Conservation (phyloP, 2,888 invertebrate genomes). For the Phymatocera aterrima region DNA sequence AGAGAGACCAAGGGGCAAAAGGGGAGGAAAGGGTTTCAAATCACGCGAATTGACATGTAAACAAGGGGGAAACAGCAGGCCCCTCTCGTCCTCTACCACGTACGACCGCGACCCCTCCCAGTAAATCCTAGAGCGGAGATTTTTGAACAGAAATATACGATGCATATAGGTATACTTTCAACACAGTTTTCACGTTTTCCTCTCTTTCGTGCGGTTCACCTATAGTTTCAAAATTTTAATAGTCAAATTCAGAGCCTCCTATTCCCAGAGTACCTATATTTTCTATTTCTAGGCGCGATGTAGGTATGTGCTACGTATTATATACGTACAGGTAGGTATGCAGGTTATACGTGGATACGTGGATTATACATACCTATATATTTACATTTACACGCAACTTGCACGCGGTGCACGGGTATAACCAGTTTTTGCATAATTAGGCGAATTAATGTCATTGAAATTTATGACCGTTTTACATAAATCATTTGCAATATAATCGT, state of each 20-base stretch:
- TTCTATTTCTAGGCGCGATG: too few relatives aligned
- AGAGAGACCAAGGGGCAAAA: too few relatives aligned
- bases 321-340: too few relatives aligned
- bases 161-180: too few relatives aligned
- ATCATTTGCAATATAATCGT: background rate
- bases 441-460: background rate
- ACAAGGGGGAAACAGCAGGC: constrained; percentile 29
- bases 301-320: too few relatives aligned
- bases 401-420: background rate
- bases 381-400: background rate
- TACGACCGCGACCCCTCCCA: too few relatives aligned
- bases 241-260: too few relatives aligned
- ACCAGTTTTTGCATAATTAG: constrained; percentile 7
- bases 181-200: background rate
- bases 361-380: background rate
- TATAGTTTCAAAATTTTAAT: background rate
- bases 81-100: background rate
- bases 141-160: background rate
- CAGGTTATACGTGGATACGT: too few relatives aligned
- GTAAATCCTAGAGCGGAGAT: background rate
- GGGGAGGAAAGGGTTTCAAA: background rate
- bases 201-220: background rate
- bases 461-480: constrained; percentile 12
- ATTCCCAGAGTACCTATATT: too few relatives aligned
- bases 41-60: constrained; percentile 34